These are phyloP conservation scores for Brotogeris chrysoptera DNA, from an alignment of 2,797 vertebrate species.

Conservation along the genomic window DNA sequence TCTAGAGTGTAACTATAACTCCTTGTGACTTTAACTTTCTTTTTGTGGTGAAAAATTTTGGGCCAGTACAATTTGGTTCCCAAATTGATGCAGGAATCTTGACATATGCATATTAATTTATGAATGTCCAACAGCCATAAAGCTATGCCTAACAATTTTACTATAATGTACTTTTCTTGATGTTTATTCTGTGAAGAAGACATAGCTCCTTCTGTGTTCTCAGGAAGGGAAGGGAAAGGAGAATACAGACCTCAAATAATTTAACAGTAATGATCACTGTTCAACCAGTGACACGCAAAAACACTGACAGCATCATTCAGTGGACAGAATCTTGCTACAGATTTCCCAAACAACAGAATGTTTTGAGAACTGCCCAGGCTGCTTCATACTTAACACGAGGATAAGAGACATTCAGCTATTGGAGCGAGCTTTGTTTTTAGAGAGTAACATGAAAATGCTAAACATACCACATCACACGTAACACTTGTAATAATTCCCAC, in stretches of 20 bases:
- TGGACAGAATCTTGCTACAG: background rate
- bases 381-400: background rate
- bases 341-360: background rate
- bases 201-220: background rate
- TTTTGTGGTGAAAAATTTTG: background rate
- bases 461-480: background rate
- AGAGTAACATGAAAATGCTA: background rate
- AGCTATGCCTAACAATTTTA: background rate
- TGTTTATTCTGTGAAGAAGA: background rate
- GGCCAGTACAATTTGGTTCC: background rate
- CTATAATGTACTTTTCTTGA: background rate
- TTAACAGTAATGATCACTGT: background rate
- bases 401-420: background rate
- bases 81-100: background rate
- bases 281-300: background rate
- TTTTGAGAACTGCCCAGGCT: background rate
- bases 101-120: background rate
- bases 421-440: background rate
- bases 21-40: background rate
- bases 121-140: background rate
- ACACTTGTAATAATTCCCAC: background rate
- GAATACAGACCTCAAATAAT: background rate
- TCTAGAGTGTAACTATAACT: background rate
- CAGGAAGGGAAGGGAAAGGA: background rate
- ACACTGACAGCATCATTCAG: background rate